Conservation (phyloP, 2,113 vertebrate genomes). For the Rhabdomys dilectus region DNA sequence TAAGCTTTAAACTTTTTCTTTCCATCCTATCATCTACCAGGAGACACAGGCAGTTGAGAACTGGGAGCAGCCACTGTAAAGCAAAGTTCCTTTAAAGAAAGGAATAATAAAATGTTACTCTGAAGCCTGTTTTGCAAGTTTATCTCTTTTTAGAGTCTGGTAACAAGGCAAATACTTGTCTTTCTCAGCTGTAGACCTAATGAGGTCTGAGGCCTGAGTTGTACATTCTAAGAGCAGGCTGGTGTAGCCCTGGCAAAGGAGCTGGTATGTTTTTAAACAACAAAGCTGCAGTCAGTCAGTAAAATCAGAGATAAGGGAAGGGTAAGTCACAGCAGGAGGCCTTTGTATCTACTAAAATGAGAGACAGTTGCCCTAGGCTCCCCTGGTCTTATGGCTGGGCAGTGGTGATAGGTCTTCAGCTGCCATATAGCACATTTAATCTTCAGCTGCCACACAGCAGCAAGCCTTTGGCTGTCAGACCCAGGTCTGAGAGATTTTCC, state of each 20-base stretch:
- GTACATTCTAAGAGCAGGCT: background rate
- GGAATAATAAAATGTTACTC: background rate
- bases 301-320: background rate
- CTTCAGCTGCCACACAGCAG: background rate
- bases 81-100: background rate
- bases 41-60: background rate
- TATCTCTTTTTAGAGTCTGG: no score
- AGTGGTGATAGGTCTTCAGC: background rate
- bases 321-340: background rate
- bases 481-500: background rate
- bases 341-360: background rate
- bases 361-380: background rate
- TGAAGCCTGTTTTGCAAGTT: background rate
- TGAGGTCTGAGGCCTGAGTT: no score
- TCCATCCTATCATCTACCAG: background rate
- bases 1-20: background rate
- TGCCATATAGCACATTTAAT: background rate
- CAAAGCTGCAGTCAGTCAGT: background rate
- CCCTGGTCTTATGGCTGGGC: background rate
- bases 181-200: background rate
- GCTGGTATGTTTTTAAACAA: background rate
- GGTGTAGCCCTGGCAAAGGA: background rate
- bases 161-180: background rate
- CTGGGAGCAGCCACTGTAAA: background rate
- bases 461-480: background rate